phyloP scores from a whole-genome alignment of 2,113 vertebrate species.

The Plecturocebus donacophilus region DNA sequence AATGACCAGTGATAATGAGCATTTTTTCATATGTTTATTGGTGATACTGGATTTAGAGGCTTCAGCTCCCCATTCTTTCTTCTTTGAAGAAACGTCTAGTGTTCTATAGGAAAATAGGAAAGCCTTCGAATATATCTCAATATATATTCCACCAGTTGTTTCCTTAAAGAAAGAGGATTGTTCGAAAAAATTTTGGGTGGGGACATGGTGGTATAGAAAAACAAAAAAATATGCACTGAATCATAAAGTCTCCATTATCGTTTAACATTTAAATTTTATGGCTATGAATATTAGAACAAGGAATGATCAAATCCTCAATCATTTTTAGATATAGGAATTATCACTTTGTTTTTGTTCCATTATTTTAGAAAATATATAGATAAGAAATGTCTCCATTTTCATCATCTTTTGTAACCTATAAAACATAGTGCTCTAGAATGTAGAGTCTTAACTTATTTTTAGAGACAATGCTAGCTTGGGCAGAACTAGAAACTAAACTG shows the following conservation, averaged over 20 bases:
- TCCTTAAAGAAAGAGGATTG: conserved; percentile 26
- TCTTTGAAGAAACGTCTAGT: conserved; percentile 37
- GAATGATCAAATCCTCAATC: background rate
- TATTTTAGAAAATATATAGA: background rate
- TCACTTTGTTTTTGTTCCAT: background rate
- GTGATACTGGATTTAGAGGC: background rate
- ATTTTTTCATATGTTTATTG: no score
- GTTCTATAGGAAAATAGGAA: conserved; percentile 40
- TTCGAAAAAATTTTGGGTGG: background rate
- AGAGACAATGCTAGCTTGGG: background rate
- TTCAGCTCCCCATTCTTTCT: conserved; percentile 4
- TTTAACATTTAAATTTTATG: background rate
- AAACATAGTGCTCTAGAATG: background rate
- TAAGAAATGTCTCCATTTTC: background rate
- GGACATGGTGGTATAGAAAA: background rate
- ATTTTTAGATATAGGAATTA: background rate
- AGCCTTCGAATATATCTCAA: background rate
- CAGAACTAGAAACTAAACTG: background rate
- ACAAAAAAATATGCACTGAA: background rate
- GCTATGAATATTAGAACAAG: background rate
- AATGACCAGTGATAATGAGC: no score
- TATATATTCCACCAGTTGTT: conserved; percentile 2
- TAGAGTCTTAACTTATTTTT: background rate
- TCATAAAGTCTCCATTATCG: background rate
- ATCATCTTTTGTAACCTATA: background rate